Evolutionary conservation across 2,888 invertebrate species (phyloP), one percentile per base, ranked within the genome.

Genomic region (Harpalus rufipes): DNA sequence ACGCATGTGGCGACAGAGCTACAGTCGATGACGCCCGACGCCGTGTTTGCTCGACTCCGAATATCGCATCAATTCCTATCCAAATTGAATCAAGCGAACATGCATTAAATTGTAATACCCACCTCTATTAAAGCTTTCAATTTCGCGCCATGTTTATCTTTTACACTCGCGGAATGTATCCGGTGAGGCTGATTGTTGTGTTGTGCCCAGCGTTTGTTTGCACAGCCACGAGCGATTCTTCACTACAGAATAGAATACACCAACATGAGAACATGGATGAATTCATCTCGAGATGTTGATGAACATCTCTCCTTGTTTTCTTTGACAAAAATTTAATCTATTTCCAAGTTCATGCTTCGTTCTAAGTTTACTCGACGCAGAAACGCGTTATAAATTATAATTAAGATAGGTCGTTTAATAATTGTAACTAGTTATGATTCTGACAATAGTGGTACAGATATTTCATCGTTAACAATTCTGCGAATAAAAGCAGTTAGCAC

Each of bases 81-180:
- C 89, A 90, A 90, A 90, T 90, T 90, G 90, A 90, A 90, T 90
- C 89, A 89, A 87, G 87, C 88, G 87, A 88, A 88, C 88, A 88
- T 88, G 89, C 89, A 89, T 90, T 90, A 90, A 90, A 91, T 90
- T 91, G 90, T 90, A 89, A 89, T 88, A 89, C 88, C 89, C 89
- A 90, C 90, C 90, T 90, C 90, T 89, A 89, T 90, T 89, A 89
- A 88, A 89, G 90, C 90, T 90, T 90, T 90, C 90, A 90, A 90
- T 90, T 91, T 90, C 89, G 87, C 86, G 86, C 89, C 89, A 89
- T 91, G 90, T 91, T 91, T 90, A 91, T 90, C 90, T 90, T 91
- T 89, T 89, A 87, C 87, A 87, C 86, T 88, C 86, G 87, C 87
- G 86, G 87, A 88, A 88, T 88, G 87, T 88, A 88, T 87, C 86